These are phyloP conservation scores for Theonella swinhoei DNA, from an alignment of 37 sponge, comb jelly and placozoan genomes.

Conservation along the genomic window DNA sequence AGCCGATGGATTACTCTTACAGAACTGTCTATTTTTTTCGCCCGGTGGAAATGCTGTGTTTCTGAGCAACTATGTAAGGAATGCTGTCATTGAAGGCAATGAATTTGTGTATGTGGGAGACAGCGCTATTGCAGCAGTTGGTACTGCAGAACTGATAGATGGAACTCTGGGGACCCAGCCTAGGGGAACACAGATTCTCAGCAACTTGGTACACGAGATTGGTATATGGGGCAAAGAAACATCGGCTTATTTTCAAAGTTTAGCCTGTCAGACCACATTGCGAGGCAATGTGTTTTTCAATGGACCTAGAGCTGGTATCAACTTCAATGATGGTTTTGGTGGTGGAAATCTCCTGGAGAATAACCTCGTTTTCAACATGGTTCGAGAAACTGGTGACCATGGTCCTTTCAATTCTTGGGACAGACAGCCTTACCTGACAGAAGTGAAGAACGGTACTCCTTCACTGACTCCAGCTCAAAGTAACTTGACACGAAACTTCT, in stretches of 20 bases:
- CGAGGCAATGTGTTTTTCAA: slow-evolving; percentile 79
- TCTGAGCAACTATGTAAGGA: slow-evolving; percentile 52
- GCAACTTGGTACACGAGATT: slow-evolving; percentile 73
- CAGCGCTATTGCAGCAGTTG: slow-evolving; percentile 70
- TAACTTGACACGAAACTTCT: slow-evolving; percentile 54
- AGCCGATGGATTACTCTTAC: slow-evolving; percentile 13
- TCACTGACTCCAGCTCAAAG: slow-evolving; percentile 24
- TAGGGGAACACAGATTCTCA: slow-evolving; percentile 37
- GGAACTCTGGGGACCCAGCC: slow-evolving; percentile 75
- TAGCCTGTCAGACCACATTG: slow-evolving; percentile 60
- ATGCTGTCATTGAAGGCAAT: slow-evolving; percentile 40
- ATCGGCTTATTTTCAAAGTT: slow-evolving; percentile 61
- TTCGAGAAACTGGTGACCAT: slow-evolving; percentile 76
- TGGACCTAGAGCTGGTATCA: slow-evolving; percentile 82
- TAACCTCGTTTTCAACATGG: slow-evolving; percentile 74
- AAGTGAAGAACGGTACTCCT: slow-evolving; percentile 42
- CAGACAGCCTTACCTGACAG: slow-evolving; percentile 60
- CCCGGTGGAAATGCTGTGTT: slow-evolving; percentile 70
- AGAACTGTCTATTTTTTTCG: slow-evolving; percentile 42
- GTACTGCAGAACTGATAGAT: slow-evolving; percentile 56
- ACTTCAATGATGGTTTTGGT: slow-evolving; percentile 81
- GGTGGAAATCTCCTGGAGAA: slow-evolving; percentile 40
- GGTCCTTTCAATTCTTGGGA: slow-evolving; percentile 84
- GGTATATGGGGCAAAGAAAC: slow-evolving; percentile 75
- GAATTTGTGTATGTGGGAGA: slow-evolving; percentile 71